Evolutionary conservation across 2,888 invertebrate species (phyloP), one percentile per base, ranked within the genome.

Genomic region (Noctua pronuba): DNA sequence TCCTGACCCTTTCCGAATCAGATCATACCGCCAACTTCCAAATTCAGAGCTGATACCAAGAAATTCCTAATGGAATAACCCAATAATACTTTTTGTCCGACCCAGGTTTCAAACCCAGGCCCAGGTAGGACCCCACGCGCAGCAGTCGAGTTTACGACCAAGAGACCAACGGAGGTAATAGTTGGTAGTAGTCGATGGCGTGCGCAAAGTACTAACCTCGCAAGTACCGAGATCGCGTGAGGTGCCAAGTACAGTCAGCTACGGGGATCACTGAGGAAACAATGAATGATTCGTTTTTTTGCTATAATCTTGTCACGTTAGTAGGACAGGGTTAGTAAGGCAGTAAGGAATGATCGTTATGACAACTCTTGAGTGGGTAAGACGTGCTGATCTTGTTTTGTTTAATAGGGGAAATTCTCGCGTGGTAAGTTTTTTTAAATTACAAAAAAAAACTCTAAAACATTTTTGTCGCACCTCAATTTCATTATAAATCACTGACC

Each of bases 221-320:
- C n/a, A n/a, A 41, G 41, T 65, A 41, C 64, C 7, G 38, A n/a
- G 38, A 81, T 86, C 88, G 90, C 88, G 90, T 87, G 90, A 74
- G 64, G 67, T 64, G 71, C 79, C 77, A 69, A 75, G 82, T 88
- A 89, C 88, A 89, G 79, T 86, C 71, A 16, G 24, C 38, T 21
- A 1, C 60, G 31, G 24, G 28, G 38, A 73, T 58, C 10, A 70
- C 49, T 58, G 44, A 24, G 7, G 13, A 16, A 79, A 60, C 16
- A 79, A 68, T 31, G 31, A 4, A 44, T 24, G 1, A 35, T 62
- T 24, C 16, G 0, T 31, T 75, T 21, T 31, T 38, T 52, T 31
- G 8, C 16, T 8, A 67, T 67, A 2, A 41, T 41, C 38, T 38
- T 49, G 41, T 41, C 13, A 13, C 44, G 16, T 4, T 46, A 46